Evolutionary conservation across 2,797 vertebrate genomes (phyloP).

Genomic region (Myiotriccus ornatus): DNA sequence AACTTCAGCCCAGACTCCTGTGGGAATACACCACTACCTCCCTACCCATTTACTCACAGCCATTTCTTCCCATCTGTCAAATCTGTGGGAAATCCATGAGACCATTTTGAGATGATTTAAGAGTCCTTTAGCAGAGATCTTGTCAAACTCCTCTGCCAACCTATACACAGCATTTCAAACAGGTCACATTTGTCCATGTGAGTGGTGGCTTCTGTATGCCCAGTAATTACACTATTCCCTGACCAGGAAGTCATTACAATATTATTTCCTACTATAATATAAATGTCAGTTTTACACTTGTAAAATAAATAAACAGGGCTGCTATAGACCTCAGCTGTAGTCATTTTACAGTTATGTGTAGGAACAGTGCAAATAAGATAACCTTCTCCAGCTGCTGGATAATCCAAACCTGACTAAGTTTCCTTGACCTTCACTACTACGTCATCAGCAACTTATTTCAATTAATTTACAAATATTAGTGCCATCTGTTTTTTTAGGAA

Average conservation of each 20-base stretch:
- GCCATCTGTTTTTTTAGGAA: slow-evolving; percentile 16
- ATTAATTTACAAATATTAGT: slow-evolving; percentile 46
- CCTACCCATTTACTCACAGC: not conserved
- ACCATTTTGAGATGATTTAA: not conserved
- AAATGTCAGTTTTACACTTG: slow-evolving; percentile 32
- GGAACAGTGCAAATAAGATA: slow-evolving; percentile 55
- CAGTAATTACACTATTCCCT: not conserved
- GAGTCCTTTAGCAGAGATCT: not conserved
- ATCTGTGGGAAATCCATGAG: not conserved
- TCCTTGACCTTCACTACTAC: slow-evolving; percentile 7
- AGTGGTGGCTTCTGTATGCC: not conserved
- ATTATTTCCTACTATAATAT: not conserved
- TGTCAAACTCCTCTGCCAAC: not conserved
- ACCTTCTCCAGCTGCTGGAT: slow-evolving; percentile 57
- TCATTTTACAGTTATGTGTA: not conserved
- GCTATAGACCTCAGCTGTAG: not conserved
- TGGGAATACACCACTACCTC: not conserved
- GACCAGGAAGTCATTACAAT: not conserved
- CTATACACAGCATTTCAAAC: not conserved
- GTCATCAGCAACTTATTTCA: not conserved
- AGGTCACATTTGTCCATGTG: not conserved
- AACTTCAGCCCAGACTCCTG: not conserved
- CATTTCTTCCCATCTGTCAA: not conserved
- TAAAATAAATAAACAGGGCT: slow-evolving; percentile 29
- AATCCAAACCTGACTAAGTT: slow-evolving; percentile 33